Percentiles rank a stretch among this genome's conserved stretches.
phyloP scores from a whole-genome alignment of 2,113 vertebrate species.

The Hylia prasina region DNA sequence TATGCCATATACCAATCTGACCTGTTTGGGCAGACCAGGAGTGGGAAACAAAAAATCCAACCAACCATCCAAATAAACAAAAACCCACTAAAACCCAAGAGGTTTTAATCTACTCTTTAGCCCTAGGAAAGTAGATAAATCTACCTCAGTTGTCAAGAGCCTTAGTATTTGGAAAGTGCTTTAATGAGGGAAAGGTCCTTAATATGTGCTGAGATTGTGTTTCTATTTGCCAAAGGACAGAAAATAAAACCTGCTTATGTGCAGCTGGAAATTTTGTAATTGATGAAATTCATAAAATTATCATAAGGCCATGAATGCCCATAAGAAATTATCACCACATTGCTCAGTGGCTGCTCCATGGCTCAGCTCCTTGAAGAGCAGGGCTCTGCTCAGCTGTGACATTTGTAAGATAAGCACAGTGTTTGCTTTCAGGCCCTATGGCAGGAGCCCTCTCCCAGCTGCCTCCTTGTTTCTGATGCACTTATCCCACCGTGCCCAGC shows the following conservation, averaged over 20 bases:
- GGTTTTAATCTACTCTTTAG: background rate
- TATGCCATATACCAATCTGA: background rate
- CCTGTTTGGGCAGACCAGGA: background rate
- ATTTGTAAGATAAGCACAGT: background rate
- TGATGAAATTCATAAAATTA: background rate
- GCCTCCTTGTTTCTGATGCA: background rate
- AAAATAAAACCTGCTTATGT: background rate
- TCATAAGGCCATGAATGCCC: background rate
- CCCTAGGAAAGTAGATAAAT: background rate
- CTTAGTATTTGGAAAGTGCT: background rate
- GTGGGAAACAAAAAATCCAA: background rate
- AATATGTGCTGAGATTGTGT: background rate
- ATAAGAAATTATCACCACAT: background rate
- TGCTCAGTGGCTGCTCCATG: background rate
- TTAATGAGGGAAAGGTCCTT: background rate
- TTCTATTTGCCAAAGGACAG: background rate
- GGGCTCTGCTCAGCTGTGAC: background rate
- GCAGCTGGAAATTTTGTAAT: background rate
- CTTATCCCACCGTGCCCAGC: fast-evolving
- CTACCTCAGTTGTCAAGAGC: background rate
- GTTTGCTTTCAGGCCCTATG: background rate
- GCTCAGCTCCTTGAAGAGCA: background rate
- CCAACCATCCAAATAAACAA: background rate
- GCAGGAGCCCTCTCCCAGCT: background rate
- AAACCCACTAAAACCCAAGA: background rate